A percentile compares a stretch with the other conserved stretches of the same genome.
Evolutionary conservation across 2,113 vertebrate genomes (phyloP).

Genomic region (Mystacornis crossleyi): DNA sequence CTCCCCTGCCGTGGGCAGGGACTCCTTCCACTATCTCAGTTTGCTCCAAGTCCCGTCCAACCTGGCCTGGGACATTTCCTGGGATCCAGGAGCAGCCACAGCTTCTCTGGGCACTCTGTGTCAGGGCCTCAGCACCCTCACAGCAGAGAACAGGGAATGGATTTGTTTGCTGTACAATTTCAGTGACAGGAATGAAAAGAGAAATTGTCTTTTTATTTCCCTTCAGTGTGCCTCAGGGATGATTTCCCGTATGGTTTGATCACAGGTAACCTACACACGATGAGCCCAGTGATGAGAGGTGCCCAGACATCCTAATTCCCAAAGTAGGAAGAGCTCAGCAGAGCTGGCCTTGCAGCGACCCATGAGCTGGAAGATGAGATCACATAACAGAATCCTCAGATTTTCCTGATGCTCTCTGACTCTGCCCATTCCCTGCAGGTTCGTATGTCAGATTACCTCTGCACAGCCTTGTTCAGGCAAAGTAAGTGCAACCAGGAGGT

Average conservation of each 20-base stretch:
- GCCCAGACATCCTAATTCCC: not conserved
- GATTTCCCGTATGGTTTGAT: not conserved
- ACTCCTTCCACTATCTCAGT: fast-evolving
- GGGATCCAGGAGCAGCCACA: not conserved
- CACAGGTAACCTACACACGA: not conserved
- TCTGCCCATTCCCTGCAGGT: not conserved
- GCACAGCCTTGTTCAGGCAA: not conserved
- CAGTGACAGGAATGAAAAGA: not conserved
- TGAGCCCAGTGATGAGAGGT: not conserved
- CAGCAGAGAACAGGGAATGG: not conserved
- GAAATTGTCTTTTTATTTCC: not conserved
- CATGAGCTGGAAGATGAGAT: not conserved
- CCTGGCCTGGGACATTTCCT: not conserved
- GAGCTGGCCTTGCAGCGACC: not conserved
- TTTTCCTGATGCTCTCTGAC: not conserved
- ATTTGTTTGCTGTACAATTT: not conserved
- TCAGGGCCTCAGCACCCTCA: not conserved
- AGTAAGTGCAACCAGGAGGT: not conserved
- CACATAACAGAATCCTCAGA: not conserved
- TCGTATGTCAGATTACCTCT: not conserved
- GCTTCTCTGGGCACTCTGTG: not conserved
- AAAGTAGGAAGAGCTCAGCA: not conserved
- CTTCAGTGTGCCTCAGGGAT: not conserved
- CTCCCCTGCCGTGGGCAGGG: not conserved
- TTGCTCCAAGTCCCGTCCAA: fast-evolving